These are phyloP conservation scores for Ypsolopha sequella DNA, from an alignment of 2,888 invertebrate species.

Conservation along the genomic window DNA sequence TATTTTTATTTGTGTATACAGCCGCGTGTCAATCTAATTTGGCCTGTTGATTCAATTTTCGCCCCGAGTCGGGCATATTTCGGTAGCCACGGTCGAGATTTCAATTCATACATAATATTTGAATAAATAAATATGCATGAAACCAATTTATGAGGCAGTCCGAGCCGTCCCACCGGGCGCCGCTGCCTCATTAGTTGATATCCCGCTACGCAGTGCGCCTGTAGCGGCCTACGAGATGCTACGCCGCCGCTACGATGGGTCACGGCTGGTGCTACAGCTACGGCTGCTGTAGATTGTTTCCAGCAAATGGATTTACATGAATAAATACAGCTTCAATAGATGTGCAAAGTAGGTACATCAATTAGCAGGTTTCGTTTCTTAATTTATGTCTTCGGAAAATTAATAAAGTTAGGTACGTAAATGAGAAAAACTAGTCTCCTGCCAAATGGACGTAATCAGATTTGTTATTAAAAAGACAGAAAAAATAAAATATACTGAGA, in stretches of 20 bases:
- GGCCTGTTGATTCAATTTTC: conserved; percentile 58
- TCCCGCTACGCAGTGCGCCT: conserved; percentile 26
- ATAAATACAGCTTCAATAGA: too few species aligned
- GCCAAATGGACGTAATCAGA: too few species aligned
- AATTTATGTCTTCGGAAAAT: too few species aligned
- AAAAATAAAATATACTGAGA: conserved; percentile 9
- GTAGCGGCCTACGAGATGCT: conserved; percentile 29
- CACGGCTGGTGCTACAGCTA: neutral
- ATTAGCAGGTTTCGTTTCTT: too few species aligned
- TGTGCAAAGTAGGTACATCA: too few species aligned
- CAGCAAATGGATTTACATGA: neutral
- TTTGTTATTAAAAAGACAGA: too few species aligned
- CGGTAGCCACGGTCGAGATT: conserved; percentile 59
- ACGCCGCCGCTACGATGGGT: conserved; percentile 19
- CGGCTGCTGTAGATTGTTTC: neutral
- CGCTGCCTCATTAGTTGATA: conserved; percentile 47
- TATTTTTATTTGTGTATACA: conserved; percentile 8
- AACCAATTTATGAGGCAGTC: conserved; percentile 58
- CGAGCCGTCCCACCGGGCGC: conserved; percentile 27
- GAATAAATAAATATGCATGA: conserved; percentile 72
- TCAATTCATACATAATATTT: conserved; percentile 68
- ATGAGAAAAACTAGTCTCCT: too few species aligned
- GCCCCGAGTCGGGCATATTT: conserved; percentile 49
- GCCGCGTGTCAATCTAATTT: conserved; percentile 45
- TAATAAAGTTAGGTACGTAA: too few species aligned